phyloP scores from a whole-genome alignment of 2,797 vertebrate genomes.

The Siniperca undulata region DNA sequence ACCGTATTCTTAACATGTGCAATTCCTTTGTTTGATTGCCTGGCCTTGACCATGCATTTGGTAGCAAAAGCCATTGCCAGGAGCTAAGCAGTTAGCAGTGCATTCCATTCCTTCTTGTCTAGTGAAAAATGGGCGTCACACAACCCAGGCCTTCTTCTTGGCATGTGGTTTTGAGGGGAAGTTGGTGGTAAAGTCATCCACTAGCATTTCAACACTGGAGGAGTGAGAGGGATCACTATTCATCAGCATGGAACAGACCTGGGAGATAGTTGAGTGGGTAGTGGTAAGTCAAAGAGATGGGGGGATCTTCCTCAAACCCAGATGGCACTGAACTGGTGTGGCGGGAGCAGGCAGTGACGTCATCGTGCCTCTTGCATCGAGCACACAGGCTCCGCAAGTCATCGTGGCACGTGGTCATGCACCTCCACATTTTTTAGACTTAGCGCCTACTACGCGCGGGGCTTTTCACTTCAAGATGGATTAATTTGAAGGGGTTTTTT shows the following conservation, averaged over 20 bases:
- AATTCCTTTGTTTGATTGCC: not conserved
- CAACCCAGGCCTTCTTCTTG: not conserved
- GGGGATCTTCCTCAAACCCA: not conserved
- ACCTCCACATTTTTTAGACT: too few species aligned
- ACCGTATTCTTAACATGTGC: not conserved
- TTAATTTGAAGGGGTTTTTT: not conserved
- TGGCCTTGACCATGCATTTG: not conserved
- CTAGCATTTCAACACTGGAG: not conserved
- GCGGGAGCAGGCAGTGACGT: not conserved
- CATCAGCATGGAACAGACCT: not conserved
- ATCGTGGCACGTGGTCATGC: not conserved
- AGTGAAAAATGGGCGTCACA: not conserved
- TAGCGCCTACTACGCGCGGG: too few species aligned
- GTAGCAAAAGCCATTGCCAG: not conserved
- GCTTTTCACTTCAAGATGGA: too few species aligned
- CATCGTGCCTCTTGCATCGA: not conserved
- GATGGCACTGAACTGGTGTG: not conserved
- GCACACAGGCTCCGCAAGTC: too few species aligned
- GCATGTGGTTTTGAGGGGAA: not conserved
- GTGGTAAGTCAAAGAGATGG: not conserved
- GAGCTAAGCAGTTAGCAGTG: conserved; percentile 2
- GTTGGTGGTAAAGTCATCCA: not conserved
- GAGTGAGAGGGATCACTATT: not conserved
- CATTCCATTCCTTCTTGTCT: conserved; percentile 10
- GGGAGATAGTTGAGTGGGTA: not conserved